Conservation (phyloP, 2,888 invertebrate genomes). For the Temnothorax ravouxi region DNA sequence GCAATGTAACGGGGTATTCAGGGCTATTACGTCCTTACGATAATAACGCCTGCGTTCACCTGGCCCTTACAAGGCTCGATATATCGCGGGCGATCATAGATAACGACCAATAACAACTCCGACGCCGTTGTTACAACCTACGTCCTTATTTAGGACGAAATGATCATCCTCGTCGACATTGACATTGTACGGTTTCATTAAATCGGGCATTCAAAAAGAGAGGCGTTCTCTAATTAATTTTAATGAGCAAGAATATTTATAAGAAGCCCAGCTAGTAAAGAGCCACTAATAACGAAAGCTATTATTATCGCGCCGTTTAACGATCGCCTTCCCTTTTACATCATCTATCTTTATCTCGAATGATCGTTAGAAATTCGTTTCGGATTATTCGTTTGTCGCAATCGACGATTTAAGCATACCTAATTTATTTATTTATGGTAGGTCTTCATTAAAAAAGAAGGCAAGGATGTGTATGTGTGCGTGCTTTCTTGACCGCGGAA, state of each 20-base stretch:
- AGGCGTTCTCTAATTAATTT: constrained; percentile 10
- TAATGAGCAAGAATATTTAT: constrained; percentile 13
- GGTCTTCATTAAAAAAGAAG: background rate
- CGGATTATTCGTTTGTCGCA: background rate
- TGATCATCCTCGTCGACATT: background rate
- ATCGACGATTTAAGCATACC: background rate
- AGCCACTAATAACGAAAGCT: constrained; percentile 2
- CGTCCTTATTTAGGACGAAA: constrained; percentile 4
- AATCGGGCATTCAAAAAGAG: background rate
- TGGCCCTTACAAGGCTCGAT: background rate
- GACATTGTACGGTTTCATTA: constrained; percentile 9
- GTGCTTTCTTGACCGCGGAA: background rate
- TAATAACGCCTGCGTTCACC: constrained; percentile 21
- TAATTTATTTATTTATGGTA: constrained; percentile 13
- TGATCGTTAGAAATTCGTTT: constrained; percentile 7
- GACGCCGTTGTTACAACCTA: background rate
- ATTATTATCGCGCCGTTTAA: constrained; percentile 11
- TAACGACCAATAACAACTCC: constrained; percentile 10
- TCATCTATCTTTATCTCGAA: background rate
- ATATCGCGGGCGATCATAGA: background rate
- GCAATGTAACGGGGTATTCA: constrained; percentile 55
- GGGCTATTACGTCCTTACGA: constrained; percentile 19
- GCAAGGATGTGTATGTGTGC: background rate
- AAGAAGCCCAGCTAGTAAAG: background rate
- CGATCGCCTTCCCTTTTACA: background rate